Evolutionary conservation across 2,888 invertebrate species (phyloP).

Genomic region (Gymnoscelis rufifasciata): DNA sequence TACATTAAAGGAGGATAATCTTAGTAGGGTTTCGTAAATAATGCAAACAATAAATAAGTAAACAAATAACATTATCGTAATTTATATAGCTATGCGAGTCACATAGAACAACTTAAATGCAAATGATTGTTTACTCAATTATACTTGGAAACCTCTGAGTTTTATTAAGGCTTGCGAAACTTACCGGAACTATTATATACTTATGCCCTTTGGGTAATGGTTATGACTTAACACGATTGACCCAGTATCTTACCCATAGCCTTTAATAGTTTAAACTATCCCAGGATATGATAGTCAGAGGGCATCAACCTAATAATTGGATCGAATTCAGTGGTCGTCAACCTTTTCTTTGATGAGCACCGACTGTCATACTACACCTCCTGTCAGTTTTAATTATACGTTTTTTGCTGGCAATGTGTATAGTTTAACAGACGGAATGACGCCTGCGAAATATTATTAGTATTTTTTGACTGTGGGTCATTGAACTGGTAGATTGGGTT

Average conservation of each 20-base stretch:
- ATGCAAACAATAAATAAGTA: too few species aligned
- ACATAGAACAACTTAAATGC: too few species aligned
- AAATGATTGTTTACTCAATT: too few species aligned
- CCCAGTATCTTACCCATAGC: constrained; percentile 6
- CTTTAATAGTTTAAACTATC: constrained; percentile 1
- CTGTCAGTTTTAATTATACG: constrained; percentile 40
- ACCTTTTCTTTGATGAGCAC: constrained; percentile 31
- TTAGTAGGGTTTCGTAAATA: too few species aligned
- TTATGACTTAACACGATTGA: background rate
- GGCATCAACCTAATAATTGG: constrained; percentile 46
- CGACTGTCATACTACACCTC: constrained; percentile 34
- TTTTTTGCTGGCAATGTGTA: constrained; percentile 39
- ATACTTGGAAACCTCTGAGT: too few species aligned
- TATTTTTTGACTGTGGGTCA: constrained; percentile 20
- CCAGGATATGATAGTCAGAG: constrained; percentile 35
- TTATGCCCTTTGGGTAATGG: too few species aligned
- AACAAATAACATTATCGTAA: too few species aligned
- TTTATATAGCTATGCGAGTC: too few species aligned
- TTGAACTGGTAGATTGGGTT: constrained; percentile 27
- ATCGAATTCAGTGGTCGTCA: constrained; percentile 34
- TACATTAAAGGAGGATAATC: too few species aligned
- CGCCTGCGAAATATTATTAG: constrained; percentile 26
- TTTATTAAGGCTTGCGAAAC: too few species aligned
- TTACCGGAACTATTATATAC: too few species aligned
- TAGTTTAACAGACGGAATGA: constrained; percentile 38